A percentile compares a stretch with the other conserved stretches of the same genome.
These are phyloP conservation scores for Montipora foliosa DNA, from an alignment of 64 coral and sea anemone genomes.

Conservation along the genomic window DNA sequence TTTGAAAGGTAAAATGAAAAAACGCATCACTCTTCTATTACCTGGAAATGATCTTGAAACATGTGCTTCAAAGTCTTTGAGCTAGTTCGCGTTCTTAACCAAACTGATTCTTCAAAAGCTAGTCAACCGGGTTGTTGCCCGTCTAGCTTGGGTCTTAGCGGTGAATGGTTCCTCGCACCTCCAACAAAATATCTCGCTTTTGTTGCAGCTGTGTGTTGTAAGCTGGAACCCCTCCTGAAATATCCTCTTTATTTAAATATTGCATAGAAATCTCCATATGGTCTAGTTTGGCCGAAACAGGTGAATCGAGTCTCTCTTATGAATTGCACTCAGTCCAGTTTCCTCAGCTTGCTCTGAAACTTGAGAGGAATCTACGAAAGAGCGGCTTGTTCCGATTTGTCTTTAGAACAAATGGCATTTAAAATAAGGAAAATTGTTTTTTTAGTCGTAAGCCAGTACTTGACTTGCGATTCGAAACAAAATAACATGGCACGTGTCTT, in stretches of 20 bases:
- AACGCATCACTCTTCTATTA: conserved; percentile 15
- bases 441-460: conserved; percentile 34
- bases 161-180: conserved; percentile 24
- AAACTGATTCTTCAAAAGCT: not conserved
- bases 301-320: not conserved
- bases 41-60: conserved; percentile 50
- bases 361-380: not conserved
- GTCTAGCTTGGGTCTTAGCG: conserved; percentile 23
- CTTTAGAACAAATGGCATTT: conserved; percentile 33
- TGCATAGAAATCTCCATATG: conserved; percentile 61
- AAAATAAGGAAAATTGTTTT: conserved; percentile 42
- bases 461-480: conserved; percentile 41
- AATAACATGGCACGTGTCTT: conserved; percentile 31
- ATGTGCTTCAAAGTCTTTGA: not conserved
- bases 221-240: conserved; percentile 58
- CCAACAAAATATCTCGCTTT: conserved; percentile 10
- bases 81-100: not conserved
- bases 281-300: conserved; percentile 10
- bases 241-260: conserved; percentile 51
- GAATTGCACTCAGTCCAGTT: not conserved
- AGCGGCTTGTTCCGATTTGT: conserved; percentile 28
- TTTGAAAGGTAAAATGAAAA: not conserved
- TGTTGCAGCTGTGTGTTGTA: conserved; percentile 58
- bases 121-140: not conserved
- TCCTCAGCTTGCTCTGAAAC: not conserved